Base-by-base conservation (phyloP, 2,113 vertebrate genomes). In the Phoxinus phoxinus region DNA sequence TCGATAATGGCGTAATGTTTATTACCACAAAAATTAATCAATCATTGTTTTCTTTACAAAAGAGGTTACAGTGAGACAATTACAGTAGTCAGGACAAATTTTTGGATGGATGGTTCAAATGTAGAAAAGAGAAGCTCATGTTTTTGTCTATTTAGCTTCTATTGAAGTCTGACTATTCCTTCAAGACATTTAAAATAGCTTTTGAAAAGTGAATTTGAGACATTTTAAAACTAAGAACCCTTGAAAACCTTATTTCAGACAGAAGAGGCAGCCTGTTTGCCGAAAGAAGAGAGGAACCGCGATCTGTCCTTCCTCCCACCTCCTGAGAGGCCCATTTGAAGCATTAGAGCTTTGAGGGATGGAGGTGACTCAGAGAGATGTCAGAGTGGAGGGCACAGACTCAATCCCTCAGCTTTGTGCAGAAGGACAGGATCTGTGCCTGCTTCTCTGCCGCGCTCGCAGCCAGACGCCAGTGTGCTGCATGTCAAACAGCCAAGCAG, bases 391-490 rank as follows among this genome's bases (percentile, higher is more conserved):
- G 67, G 69, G 72, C 81, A 83, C 44, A 53, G 32, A 77, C 30
- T 83, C 86, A 83, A 78, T 83, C 80, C 63, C 46, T 83, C 59
- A 67, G 86, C 81, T 78, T 78, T 87, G 32, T 30, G 35, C 51
- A 77, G 48, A 84, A 87, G 63, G 80, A 78, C 73, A 79, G 51
- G 37, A n/a, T 65, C 51, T 83, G 53, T 48, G 30, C 41, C 19
- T 83, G 32, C 46, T 35, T 77, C 48, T 83, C 72, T 37, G 48
- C 46, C 41, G n/a, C 1, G 51, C 48, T 74, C 13, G n/a, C 69
- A 83, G 72, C 30, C 69, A 65, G 51, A 58, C 6, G 58, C 58
- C 46, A 83, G 59, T 74, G 74, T 10, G 44, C 85, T 86, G 81
- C 61, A 84, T 78, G 63, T 77, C 81, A 67, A 56, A 72, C 72